Conservation (phyloP, 2,888 invertebrate genomes). For the Dorcus parallelipipedus region DNA sequence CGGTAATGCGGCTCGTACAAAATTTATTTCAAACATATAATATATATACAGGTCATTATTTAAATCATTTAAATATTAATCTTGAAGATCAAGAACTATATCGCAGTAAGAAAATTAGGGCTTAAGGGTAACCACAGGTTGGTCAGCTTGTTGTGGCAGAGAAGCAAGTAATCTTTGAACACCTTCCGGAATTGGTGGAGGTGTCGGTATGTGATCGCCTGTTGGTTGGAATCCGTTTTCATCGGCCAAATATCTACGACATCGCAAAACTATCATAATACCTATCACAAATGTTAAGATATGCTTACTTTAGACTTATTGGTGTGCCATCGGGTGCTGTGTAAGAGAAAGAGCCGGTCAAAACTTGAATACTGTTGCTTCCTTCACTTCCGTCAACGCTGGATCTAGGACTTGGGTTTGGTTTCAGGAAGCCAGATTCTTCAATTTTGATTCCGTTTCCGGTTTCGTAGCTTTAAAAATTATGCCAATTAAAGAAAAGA, state of each 20-base stretch:
- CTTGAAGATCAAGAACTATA: too few species aligned
- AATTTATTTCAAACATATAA: too few species aligned
- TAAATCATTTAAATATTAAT: too few species aligned
- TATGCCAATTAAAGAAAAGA: not conserved
- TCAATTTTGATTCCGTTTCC: slow-evolving; percentile 7
- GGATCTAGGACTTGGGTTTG: not conserved
- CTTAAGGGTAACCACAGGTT: too few species aligned
- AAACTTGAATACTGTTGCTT: slow-evolving; percentile 29
- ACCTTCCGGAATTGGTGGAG: slow-evolving; percentile 42
- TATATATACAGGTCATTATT: too few species aligned
- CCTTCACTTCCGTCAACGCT: not conserved
- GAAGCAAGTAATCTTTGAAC: slow-evolving; percentile 18
- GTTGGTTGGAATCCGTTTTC: slow-evolving; percentile 58
- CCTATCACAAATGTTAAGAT: too few species aligned
- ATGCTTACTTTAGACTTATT: slow-evolving; percentile 49
- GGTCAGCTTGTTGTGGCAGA: too few species aligned
- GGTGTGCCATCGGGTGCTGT: slow-evolving; percentile 50
- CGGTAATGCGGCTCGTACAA: too few species aligned
- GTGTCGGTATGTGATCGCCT: slow-evolving; percentile 53
- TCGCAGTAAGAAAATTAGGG: too few species aligned
- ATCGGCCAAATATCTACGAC: slow-evolving; percentile 53
- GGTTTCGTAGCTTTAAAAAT: slow-evolving; percentile 1
- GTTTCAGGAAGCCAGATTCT: slow-evolving; percentile 7
- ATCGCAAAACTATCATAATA: too few species aligned
- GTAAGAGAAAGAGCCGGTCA: slow-evolving; percentile 49